Conservation (phyloP, 1,140 invertebrate genomes). For the Drosophila pectinifera region DNA sequence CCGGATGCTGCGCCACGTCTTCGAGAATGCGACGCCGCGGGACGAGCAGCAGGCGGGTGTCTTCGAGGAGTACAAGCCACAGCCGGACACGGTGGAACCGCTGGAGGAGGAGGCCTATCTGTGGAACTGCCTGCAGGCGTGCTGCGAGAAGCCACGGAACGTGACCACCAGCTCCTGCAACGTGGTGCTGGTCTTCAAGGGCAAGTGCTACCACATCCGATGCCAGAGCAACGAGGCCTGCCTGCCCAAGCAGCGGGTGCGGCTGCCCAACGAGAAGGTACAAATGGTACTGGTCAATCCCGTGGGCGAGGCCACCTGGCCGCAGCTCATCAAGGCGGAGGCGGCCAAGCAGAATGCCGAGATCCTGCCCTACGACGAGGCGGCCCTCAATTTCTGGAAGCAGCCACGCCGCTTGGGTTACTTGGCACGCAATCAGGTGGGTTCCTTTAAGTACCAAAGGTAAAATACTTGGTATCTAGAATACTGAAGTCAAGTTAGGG, state of each 20-base stretch:
- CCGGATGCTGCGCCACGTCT: slow-evolving; percentile 78
- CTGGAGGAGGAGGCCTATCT: slow-evolving; percentile 71
- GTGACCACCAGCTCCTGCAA: slow-evolving; percentile 88
- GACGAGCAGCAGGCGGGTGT: slow-evolving; percentile 71
- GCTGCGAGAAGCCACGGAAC: slow-evolving; percentile 87
- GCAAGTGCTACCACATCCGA: slow-evolving; percentile 91
- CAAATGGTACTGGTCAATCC: slow-evolving; percentile 92
- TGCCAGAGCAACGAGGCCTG: slow-evolving; percentile 90
- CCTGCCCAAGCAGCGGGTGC: slow-evolving; percentile 87
- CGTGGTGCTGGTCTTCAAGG: slow-evolving; percentile 91
- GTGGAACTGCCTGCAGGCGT: slow-evolving; percentile 89
- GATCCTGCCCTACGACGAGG: slow-evolving; percentile 57
- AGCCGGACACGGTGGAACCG: slow-evolving; percentile 28
- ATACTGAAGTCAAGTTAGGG: too few species aligned
- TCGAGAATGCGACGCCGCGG: slow-evolving; percentile 72
- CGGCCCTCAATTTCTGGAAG: slow-evolving; percentile 78
- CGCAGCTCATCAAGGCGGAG: slow-evolving; percentile 85
- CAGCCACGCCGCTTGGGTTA: slow-evolving; percentile 65
- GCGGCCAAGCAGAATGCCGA: slow-evolving; percentile 56
- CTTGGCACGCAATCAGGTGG: slow-evolving; percentile 51
- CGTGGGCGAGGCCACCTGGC: slow-evolving; percentile 85
- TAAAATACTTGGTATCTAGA: neutral
- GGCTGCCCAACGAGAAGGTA: slow-evolving; percentile 86
- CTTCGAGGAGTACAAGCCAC: slow-evolving; percentile 70
- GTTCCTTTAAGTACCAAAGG: neutral